These are phyloP conservation scores for Nomada fabriciana DNA, from an alignment of 2,888 invertebrate genomes.

Conservation along the genomic window DNA sequence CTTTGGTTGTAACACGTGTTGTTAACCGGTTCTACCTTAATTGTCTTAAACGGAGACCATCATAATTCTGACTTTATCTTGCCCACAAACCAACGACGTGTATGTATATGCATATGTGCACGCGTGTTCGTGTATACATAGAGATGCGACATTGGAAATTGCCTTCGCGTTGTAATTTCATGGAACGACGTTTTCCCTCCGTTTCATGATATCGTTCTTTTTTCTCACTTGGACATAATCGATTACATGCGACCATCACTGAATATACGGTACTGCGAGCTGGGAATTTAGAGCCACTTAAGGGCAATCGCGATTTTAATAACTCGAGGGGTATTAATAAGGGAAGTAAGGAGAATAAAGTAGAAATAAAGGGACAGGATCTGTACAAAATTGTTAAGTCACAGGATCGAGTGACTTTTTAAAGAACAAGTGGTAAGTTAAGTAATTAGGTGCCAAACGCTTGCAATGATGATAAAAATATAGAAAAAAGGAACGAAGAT, in stretches of 20 bases:
- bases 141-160: constrained; percentile 45
- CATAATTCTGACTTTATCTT: constrained; percentile 77
- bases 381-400: too few species aligned
- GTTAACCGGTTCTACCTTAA: constrained; percentile 80
- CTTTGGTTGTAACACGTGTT: constrained; percentile 78
- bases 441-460: neutral
- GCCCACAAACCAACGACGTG: constrained; percentile 20
- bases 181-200: constrained; percentile 14
- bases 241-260: constrained; percentile 8
- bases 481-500: neutral
- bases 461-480: neutral
- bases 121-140: neutral
- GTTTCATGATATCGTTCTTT: neutral
- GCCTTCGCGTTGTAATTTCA: constrained; percentile 34
- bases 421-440: too few species aligned
- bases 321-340: too few species aligned
- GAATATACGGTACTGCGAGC: too few species aligned
- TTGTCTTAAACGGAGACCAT: constrained; percentile 77
- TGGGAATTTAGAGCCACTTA: neutral
- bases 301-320: neutral
- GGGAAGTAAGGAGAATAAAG: too few species aligned
- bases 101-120: neutral
- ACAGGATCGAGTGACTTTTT: too few species aligned
- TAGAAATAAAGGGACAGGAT: too few species aligned
- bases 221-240: neutral